Conservation (phyloP, 1,140 invertebrate genomes). For the Euura lappo region DNA sequence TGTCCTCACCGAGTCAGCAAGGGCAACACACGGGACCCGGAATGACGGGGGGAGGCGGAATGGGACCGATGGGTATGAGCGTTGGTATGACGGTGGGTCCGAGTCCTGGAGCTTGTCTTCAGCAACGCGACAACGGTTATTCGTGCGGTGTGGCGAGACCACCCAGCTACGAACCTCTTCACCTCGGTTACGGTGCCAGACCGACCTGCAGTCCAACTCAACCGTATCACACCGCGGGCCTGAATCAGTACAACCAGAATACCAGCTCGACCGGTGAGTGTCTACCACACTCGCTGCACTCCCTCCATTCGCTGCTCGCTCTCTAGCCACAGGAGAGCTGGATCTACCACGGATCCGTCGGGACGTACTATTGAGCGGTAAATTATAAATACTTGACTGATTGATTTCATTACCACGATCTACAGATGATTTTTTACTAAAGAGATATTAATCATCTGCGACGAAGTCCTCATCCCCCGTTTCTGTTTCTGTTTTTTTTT, state of each 20-base stretch:
- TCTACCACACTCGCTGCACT: slow-evolving; percentile 63
- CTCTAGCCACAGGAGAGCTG: slow-evolving; percentile 59
- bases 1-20: slow-evolving; percentile 51
- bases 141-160: slow-evolving; percentile 68
- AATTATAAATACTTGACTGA: neutral
- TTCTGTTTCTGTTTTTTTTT: neutral
- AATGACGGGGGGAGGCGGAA: slow-evolving; percentile 54
- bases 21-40: slow-evolving; percentile 52
- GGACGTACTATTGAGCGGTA: slow-evolving; percentile 5
- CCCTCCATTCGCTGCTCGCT: slow-evolving; percentile 62
- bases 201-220: slow-evolving; percentile 72
- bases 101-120: slow-evolving; percentile 68
- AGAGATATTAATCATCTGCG: neutral
- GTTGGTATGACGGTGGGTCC: slow-evolving; percentile 62
- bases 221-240: slow-evolving; percentile 67
- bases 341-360: slow-evolving; percentile 20
- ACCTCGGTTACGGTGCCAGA: slow-evolving; percentile 69
- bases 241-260: slow-evolving; percentile 68
- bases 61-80: slow-evolving; percentile 60
- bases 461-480: neutral
- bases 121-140: slow-evolving; percentile 70
- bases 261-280: slow-evolving; percentile 67
- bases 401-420: neutral
- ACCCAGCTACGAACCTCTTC: slow-evolving; percentile 70
- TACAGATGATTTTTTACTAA: neutral